Percentiles rank a stretch among this genome's conserved stretches.
These are phyloP conservation scores for Oncopeltus fasciatus DNA, from an alignment of 1,140 invertebrate species.

Conservation along the genomic window DNA sequence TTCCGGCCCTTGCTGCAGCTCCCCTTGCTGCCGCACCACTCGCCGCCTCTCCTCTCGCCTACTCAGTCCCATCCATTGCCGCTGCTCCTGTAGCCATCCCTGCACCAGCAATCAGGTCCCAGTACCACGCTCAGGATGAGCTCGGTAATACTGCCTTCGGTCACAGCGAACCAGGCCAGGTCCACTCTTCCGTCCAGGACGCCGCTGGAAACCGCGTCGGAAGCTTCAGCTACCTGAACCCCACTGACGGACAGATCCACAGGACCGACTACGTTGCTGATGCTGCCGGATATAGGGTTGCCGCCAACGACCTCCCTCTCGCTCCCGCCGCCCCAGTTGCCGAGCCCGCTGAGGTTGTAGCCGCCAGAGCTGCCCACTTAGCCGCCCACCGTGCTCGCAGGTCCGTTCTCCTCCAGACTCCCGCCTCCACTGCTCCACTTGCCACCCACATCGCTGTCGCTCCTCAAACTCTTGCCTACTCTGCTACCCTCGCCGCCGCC, in stretches of 20 bases:
- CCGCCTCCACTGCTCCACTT: slow-evolving; percentile 35
- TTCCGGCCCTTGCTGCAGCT: slow-evolving; percentile 14
- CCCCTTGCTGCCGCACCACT: slow-evolving; percentile 15
- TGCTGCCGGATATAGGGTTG: slow-evolving; percentile 37
- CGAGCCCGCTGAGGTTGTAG: slow-evolving; percentile 22
- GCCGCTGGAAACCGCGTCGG: slow-evolving; percentile 37
- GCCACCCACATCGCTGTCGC: slow-evolving; percentile 28
- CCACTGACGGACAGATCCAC: slow-evolving; percentile 34
- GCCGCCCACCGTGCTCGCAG: slow-evolving; percentile 9
- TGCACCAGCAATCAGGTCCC: slow-evolving; percentile 26
- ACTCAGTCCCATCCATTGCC: no score
- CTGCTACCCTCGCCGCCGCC: slow-evolving; percentile 28
- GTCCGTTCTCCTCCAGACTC: slow-evolving; percentile 29
- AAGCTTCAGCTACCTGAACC: slow-evolving; percentile 39
- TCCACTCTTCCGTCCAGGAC: slow-evolving; percentile 38
- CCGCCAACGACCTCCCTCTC: slow-evolving; percentile 34
- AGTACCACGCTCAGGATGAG: slow-evolving; percentile 42
- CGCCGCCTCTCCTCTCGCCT: slow-evolving; percentile 16
- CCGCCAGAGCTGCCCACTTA: slow-evolving; percentile 27
- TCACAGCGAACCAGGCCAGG: slow-evolving; percentile 38
- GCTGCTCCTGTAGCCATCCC: slow-evolving; percentile 21
- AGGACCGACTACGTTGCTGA: slow-evolving; percentile 37
- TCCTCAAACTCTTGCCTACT: slow-evolving; percentile 27
- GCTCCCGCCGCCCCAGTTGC: slow-evolving; percentile 21
- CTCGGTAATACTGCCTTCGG: slow-evolving; percentile 40